Base-by-base conservation (phyloP, 2,113 vertebrate species). In the Passer montanus region DNA sequence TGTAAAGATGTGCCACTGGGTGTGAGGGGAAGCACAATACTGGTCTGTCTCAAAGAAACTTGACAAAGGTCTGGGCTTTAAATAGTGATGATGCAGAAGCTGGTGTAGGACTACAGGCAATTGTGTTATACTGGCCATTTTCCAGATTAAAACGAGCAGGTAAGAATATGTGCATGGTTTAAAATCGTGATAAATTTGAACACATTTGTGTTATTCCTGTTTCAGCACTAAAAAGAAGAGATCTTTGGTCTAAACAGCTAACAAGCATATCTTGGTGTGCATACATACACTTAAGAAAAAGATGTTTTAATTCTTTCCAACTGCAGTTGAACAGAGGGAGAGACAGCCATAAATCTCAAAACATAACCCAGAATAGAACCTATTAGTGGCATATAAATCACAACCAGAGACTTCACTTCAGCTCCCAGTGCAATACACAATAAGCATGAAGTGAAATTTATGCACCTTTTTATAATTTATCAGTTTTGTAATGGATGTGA, bases 301-400 rank as follows among this genome's bases (percentile, higher is more conserved):
- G 77, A 68, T 53, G 28, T 30, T 95, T 84, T 53, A 50, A 83
- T 83, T 92, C 33, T 87, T 68, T 89, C 58, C 89, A 94, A 80
- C 31, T 84, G 68, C 20, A 62, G 37, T 89, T 68, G 79, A 75
- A 81, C 19, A 37, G 73, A 81, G 81, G 92, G 86, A 80, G 91
- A 66, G 33, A 84, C 10, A 77, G n/a, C 23, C 30, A 92, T 95
- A 97, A 96, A 91, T 94, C 44, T 46, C 41, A 94, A 87, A 95
- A 46, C 31, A 82, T 27, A 87, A 89, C 35, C n/a, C 73, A 84
- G 31, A 83, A 43, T 17, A 90, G 90, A 93, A 26, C 7, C 33
- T 92, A 72, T 85, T 91, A 96, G 63, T 37, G 92, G 47, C 62
- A 69, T 13, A 79, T 89, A 95, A 97, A 95, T 78, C 56, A 81